These are phyloP conservation scores for Heteronetta atricapilla DNA, from an alignment of 2,113 vertebrate species.

Conservation along the genomic window DNA sequence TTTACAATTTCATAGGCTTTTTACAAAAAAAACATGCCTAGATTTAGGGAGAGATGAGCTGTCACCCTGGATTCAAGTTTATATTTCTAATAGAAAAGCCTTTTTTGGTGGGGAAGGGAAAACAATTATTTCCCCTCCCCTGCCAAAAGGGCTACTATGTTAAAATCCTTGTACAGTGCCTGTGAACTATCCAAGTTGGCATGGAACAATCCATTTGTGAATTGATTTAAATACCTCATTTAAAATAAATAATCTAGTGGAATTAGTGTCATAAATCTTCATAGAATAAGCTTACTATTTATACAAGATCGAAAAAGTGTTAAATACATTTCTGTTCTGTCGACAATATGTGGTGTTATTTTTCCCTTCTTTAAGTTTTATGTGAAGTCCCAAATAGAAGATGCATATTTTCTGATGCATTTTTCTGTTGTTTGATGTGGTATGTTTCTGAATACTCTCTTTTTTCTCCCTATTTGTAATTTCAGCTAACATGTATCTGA, in stretches of 20 bases:
- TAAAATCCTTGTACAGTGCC: constrained; percentile 30
- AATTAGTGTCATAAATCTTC: constrained; percentile 65
- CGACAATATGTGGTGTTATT: not conserved
- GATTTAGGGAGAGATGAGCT: constrained; percentile 67
- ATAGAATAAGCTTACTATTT: constrained; percentile 57
- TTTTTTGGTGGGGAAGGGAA: constrained; percentile 53
- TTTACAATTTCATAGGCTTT: constrained; percentile 72
- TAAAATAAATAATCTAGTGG: constrained; percentile 64
- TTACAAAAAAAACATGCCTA: constrained; percentile 60
- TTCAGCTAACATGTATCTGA: not conserved
- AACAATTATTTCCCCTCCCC: constrained; percentile 57
- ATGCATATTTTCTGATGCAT: constrained; percentile 8
- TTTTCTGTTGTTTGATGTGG: constrained; percentile 6
- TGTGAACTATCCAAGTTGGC: constrained; percentile 50
- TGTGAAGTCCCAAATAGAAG: not conserved
- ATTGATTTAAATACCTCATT: constrained; percentile 67
- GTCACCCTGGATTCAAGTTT: constrained; percentile 63
- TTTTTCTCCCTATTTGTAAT: not conserved
- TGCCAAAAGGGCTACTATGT: constrained; percentile 58
- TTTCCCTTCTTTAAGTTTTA: not conserved
- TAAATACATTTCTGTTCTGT: constrained; percentile 59
- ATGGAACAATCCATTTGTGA: constrained; percentile 63
- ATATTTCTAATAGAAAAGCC: constrained; percentile 65
- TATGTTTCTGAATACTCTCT: not conserved
- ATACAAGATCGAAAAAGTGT: constrained; percentile 40